Evolutionary conservation across 2,113 vertebrate species (phyloP).

Genomic region (Calidris pugnax): DNA sequence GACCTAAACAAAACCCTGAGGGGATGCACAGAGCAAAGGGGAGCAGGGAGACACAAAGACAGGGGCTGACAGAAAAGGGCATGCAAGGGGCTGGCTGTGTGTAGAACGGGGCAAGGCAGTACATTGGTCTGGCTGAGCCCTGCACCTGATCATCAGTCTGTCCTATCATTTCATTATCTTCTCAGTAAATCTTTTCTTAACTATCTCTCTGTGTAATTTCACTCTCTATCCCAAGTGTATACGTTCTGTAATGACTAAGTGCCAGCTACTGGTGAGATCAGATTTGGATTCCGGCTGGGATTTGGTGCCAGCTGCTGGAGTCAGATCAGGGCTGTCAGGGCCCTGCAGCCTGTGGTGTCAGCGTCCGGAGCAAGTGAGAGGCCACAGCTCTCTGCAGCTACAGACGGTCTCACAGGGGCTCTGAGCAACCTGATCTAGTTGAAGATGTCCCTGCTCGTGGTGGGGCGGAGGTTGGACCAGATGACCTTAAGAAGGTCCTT

Average conservation of each 20-base stretch:
- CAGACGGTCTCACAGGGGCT: background rate
- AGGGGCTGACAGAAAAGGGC: background rate
- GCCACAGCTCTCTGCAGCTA: background rate
- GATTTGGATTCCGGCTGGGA: background rate
- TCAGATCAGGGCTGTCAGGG: background rate
- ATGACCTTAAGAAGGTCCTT: background rate
- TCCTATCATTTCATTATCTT: background rate
- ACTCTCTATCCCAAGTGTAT: background rate
- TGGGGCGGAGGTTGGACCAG: background rate
- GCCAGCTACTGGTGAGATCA: background rate
- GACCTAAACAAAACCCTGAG: background rate
- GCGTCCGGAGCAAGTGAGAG: background rate
- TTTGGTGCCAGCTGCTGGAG: background rate
- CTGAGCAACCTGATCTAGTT: background rate
- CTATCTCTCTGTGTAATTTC: background rate
- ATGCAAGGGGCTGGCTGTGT: background rate
- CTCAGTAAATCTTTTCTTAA: background rate
- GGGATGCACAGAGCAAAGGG: rapidly evolving
- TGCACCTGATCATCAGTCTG: background rate
- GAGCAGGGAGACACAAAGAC: background rate
- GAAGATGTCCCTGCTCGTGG: background rate
- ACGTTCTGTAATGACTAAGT: background rate
- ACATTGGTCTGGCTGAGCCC: background rate
- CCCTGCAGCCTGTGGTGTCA: background rate
- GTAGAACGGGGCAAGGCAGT: background rate